Conservation (phyloP, 2,888 invertebrate genomes). For the Cephus pulcher region DNA sequence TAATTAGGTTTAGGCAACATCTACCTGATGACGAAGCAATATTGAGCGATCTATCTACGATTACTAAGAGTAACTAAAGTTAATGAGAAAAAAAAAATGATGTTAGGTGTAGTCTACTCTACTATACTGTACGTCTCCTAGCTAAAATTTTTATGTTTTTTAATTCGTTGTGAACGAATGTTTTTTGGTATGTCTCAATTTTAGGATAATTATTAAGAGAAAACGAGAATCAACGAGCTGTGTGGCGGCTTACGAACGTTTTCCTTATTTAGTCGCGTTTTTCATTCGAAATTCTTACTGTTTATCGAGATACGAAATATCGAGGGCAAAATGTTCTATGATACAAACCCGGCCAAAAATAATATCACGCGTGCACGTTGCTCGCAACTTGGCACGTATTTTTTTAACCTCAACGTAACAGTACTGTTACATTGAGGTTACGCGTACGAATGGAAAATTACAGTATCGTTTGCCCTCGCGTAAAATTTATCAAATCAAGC, state of each 20-base stretch:
- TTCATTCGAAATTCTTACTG: neutral
- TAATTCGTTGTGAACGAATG: conserved; percentile 56
- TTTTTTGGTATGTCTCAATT: conserved; percentile 49
- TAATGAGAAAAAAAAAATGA: conserved; percentile 27
- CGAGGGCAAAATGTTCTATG: neutral
- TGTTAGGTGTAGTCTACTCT: conserved; percentile 57
- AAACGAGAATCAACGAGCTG: conserved; percentile 47
- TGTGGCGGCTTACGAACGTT: conserved; percentile 36
- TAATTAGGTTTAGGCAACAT: conserved; percentile 55
- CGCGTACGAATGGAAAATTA: neutral
- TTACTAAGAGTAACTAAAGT: conserved; percentile 34
- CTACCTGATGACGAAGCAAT: conserved; percentile 64
- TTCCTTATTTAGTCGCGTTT: conserved; percentile 5
- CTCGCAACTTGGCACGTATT: neutral
- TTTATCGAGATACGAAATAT: neutral
- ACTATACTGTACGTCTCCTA: conserved; percentile 54
- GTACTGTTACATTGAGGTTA: neutral
- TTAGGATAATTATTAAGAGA: conserved; percentile 41
- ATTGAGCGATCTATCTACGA: conserved; percentile 48
- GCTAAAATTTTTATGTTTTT: conserved; percentile 55
- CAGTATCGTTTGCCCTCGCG: neutral
- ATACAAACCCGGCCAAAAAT: neutral
- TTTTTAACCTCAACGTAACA: neutral
- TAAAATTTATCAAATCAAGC: neutral
- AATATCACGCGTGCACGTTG: neutral